Evolutionary conservation across 2,797 vertebrate species (phyloP), one percentile per base, ranked within the genome.

Genomic region (Buphagus erythrorhynchus): DNA sequence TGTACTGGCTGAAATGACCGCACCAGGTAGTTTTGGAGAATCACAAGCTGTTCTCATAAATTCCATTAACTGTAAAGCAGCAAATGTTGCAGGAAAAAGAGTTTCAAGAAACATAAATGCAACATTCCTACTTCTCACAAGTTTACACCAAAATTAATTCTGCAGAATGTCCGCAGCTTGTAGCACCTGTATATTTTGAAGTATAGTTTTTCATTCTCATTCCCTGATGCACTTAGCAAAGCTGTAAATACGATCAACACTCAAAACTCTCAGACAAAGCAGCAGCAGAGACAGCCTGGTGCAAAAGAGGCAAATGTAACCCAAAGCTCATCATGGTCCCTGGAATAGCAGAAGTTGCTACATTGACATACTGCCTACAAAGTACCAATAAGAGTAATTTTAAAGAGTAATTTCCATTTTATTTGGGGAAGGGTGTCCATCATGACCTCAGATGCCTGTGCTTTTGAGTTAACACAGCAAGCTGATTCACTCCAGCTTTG

Each of bases 41-140:
- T 95, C 97, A 97, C 95, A 97, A 92, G 93, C 68, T 77, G 4
- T 97, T 95, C 93, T 95, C 86, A 96, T 97, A 97, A 98, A 98
- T 97, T 95, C 96, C 82, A 95, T 97, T 97, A 97, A 93, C 88
- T 97, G 63, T 97, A 97, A 96, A 88, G 87, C 92, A 95, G 96
- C 63, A 88, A 97, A 96, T 88, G 71, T 90, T 96, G 94, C 95
- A 96, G 86, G 92, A 90, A 95, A 84, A 33, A 38, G 69, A 84
- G 22, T 80, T 93, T 94, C 86, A 90, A 87, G 90, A 93, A 94
- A 62, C 75, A 76, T 68, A 93, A 96, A 93, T 77, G 93, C 80
- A 95, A 76, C 78, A 46, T 72, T 86, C 33, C 43, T 88, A 13
- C 52, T 67, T 67, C 81, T 89, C 65, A 38, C 35, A 68, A 80